Base-by-base conservation (phyloP, 2,797 vertebrate species). In the Pempheris klunzingeri region DNA sequence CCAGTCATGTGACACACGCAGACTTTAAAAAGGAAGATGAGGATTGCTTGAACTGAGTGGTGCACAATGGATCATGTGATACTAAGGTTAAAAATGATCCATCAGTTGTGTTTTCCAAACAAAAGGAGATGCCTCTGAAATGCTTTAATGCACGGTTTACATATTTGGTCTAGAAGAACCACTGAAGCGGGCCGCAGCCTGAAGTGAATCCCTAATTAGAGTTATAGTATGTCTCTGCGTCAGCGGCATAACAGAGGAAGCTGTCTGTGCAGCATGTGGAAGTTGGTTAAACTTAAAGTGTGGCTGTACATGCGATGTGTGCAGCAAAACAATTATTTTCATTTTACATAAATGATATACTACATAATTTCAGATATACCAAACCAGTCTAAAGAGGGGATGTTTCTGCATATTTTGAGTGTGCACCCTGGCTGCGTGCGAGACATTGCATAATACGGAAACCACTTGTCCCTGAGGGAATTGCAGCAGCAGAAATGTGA, bases 401-500 rank as follows among this genome's bases (percentile, higher is more conserved):
- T 11, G 18, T 67, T 71, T 71, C 62, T 65, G 55, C 22, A 68
- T 59, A 67, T 60, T 74, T 34, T 38, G 28, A 47, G 47, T 5
- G 8, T 58, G 58, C 39, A 67, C 58, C 14, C 18, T n/a, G 64
- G 18, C 53, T 78, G 47, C 5, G 2, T 73, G 53, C 9, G 10
- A 71, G 20, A 55, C 43, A 49, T 52, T 78, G 80, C 66, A 81
- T 81, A 77, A 82, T 49, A 20, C 65, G 50, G 46, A 78, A 86
- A 84, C 41, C 54, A 76, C 74, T 74, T 58, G 64, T 59, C 53
- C 49, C 49, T 39, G 20, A 18, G 72, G 81, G 69, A 73, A 62
- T 9, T 54, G 52, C 66, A 63, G 80, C 32, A 53, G 65, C 53
- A 88, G 77, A 83, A 88, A 92, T 91, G 81, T 92, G 80, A 81